Evolutionary conservation across 2,888 invertebrate genomes (phyloP).

Genomic region (Busseola fusca): DNA sequence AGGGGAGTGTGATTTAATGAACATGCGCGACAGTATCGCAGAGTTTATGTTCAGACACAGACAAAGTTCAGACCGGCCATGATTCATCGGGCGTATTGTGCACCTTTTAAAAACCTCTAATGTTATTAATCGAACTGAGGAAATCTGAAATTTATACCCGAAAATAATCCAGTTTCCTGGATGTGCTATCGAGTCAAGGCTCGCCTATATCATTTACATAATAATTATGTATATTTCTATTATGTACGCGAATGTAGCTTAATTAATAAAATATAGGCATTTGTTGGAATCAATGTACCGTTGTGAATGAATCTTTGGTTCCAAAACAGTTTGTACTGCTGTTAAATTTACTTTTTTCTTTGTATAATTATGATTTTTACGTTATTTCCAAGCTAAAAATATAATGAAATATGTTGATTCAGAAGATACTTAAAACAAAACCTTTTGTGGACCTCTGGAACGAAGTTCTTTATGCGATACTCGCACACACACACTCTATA

Average conservation of each 20-base stretch:
- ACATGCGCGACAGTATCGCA: background rate
- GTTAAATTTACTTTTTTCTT: constrained; percentile 20
- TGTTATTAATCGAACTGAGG: background rate
- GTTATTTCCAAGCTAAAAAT: background rate
- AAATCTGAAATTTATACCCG: background rate
- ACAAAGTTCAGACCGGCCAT: background rate
- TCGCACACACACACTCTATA: background rate
- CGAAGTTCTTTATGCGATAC: background rate
- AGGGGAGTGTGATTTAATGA: background rate
- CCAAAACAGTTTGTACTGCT: constrained; percentile 51
- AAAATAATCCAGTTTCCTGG: constrained; percentile 14
- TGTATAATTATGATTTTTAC: constrained; percentile 13
- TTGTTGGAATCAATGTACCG: constrained; percentile 22
- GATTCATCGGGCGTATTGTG: background rate
- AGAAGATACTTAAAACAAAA: background rate
- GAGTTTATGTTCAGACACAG: background rate
- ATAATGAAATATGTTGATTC: constrained; percentile 3
- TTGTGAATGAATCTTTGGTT: constrained; percentile 23
- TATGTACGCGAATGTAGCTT: constrained; percentile 23
- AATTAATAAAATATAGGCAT: constrained; percentile 8
- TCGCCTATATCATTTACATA: constrained; percentile 35
- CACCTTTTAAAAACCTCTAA: background rate
- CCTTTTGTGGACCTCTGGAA: background rate
- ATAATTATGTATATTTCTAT: constrained; percentile 36
- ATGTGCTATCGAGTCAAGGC: background rate